phyloP scores from a whole-genome alignment of 2,113 vertebrate species.

The Tyto alba region DNA sequence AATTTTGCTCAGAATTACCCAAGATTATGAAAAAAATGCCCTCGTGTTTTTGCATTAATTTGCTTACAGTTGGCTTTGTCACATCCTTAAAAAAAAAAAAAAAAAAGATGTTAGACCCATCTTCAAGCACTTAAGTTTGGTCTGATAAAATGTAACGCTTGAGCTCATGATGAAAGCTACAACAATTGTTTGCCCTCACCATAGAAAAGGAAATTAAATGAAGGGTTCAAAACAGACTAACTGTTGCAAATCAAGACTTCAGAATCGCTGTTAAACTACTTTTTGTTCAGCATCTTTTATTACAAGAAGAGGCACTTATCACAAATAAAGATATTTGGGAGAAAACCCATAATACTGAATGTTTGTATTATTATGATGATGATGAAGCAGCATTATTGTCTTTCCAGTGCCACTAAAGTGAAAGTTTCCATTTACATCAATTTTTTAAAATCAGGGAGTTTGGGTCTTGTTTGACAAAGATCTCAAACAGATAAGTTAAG shows the following conservation, averaged over 20 bases:
- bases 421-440: neutral
- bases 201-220: constrained; percentile 41
- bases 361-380: neutral
- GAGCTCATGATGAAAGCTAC: constrained; percentile 23
- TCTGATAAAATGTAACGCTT: constrained; percentile 7
- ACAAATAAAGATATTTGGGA: neutral
- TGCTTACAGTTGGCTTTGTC: neutral
- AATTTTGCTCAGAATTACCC: neutral
- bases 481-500: neutral
- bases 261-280: neutral
- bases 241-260: constrained; percentile 34
- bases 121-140: neutral
- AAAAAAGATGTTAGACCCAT: neutral
- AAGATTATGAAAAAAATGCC: neutral
- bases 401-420: neutral
- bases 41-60: neutral
- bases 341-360: neutral
- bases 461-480: neutral
- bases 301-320: neutral
- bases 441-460: neutral
- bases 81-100: neutral
- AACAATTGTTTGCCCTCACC: constrained; percentile 4
- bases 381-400: neutral
- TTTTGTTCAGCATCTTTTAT: neutral
- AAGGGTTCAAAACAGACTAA: neutral